phyloP scores from a whole-genome alignment of 2,797 vertebrate genomes.

The Pantherophis vulpinus region DNA sequence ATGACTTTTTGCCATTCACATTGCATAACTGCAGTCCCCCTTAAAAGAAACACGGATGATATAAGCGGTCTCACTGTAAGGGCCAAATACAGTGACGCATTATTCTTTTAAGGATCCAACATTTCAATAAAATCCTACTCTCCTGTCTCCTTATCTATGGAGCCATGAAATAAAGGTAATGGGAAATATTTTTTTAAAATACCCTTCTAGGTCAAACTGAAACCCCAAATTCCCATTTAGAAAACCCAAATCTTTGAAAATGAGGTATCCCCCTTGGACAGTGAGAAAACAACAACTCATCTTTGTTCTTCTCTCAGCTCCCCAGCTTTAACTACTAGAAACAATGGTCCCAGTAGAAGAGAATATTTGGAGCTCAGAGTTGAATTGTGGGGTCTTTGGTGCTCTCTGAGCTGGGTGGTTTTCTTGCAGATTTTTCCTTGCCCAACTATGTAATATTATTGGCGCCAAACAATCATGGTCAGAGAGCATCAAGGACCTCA shows the following conservation, averaged over 20 bases:
- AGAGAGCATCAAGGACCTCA: not conserved
- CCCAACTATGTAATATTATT: not conserved
- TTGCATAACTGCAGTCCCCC: conserved; percentile 40
- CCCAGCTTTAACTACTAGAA: not conserved
- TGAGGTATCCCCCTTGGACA: no score
- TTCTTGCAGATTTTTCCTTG: not conserved
- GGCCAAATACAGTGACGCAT: conserved; percentile 27
- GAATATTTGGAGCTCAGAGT: not conserved
- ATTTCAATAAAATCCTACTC: conserved; percentile 6
- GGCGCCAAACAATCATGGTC: not conserved
- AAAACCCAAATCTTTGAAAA: not conserved
- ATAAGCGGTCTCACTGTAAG: conserved; percentile 25
- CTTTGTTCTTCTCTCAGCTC: not conserved
- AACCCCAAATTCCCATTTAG: not conserved
- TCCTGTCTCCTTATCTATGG: not conserved
- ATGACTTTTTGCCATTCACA: conserved; percentile 47
- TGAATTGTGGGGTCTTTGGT: not conserved
- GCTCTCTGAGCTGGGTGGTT: not conserved
- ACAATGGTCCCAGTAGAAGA: not conserved
- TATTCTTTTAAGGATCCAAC: conserved; percentile 29
- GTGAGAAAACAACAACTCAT: not conserved
- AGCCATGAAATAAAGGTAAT: not conserved
- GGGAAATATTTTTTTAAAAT: not conserved
- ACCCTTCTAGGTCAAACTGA: not conserved
- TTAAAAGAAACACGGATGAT: conserved; percentile 49